A percentile compares a stretch with the other conserved stretches of the same genome.
phyloP scores from a whole-genome alignment of 2,888 invertebrate species.

The Horisme vitalbata region DNA sequence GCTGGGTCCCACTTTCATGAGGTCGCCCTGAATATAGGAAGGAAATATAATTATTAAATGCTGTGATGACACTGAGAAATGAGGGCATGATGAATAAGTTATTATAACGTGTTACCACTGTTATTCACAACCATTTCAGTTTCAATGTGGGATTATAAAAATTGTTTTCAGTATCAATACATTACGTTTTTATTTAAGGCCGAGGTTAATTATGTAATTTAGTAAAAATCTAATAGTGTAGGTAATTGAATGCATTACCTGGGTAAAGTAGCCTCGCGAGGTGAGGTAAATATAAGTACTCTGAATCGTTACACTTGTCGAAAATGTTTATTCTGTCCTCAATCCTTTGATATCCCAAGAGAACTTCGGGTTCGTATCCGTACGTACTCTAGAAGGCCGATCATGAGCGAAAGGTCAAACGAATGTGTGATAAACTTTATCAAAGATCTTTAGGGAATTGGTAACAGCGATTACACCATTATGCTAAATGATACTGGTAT shows the following conservation, averaged over 20 bases:
- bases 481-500: too few relatives aligned
- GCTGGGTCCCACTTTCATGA: slow-evolving; percentile 44
- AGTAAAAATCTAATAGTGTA: too few relatives aligned
- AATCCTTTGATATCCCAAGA: slow-evolving; percentile 10
- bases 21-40: slow-evolving; percentile 28
- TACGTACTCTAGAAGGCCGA: not conserved
- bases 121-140: not conserved
- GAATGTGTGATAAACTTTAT: slow-evolving; percentile 8
- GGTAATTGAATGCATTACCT: too few relatives aligned
- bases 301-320: too few relatives aligned
- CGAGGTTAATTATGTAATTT: too few relatives aligned
- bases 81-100: slow-evolving; percentile 4
- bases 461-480: not conserved
- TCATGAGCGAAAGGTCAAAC: not conserved
- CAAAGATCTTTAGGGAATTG: not conserved
- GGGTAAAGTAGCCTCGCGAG: too few relatives aligned
- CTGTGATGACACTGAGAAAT: slow-evolving; percentile 13
- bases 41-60: slow-evolving; percentile 22
- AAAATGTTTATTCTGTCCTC: not conserved
- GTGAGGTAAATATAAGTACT: too few relatives aligned
- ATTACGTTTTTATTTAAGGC: too few relatives aligned
- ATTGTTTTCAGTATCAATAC: too few relatives aligned
- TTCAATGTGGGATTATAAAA: not conserved
- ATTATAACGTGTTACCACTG: not conserved
- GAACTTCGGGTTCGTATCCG: slow-evolving; percentile 5